Base-by-base conservation (phyloP, 2,113 vertebrate species). In the Corythoichthys intestinalis region DNA sequence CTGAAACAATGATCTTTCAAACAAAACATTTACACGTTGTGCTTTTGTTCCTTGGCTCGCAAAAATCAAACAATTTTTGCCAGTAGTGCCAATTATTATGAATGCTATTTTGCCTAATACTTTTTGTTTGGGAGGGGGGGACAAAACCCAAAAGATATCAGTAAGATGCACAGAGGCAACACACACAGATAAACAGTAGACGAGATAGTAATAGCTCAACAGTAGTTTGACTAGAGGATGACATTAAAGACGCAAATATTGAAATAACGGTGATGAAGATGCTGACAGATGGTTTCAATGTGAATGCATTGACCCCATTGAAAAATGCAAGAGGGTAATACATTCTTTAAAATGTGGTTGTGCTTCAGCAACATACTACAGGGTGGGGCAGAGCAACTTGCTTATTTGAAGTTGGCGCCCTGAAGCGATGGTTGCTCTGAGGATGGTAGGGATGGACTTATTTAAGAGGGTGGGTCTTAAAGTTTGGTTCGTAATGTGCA, bases 81-180 rank as follows among this genome's bases (percentile, higher is more conserved):
- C 94, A 93, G 96, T 93, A 94, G 96, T 98, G 95, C 95, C 94
- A 95, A 96, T 93, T 95, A 95, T 94, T 93, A 94, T 94, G 94
- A 96, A 97, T 95, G 94, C 94, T 96, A 93, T 95, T 94, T 91
- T 91, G 94, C 95, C 95, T 95, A 94, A 79, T 85, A 85, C 83
- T 78, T 87, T 83, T 80, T 1, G 76, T 83, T 82, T 75, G 87
- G 74, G 52, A 47, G 7, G 5, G 75, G 86, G 74, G 63, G 37
- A 71, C 76, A 82, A 81, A 62, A 70, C 78, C 83, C 79, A 77
- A 79, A 86, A 83, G 83, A 85, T 84, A 86, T 77, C 81, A 69
- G 76, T 73, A 78, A 82, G 78, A 83, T 83, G 78, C 79, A 84
- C 85, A 80, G 71, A 72, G 76, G 75, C 80, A 82, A 78, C 82